These are phyloP conservation scores for Apamea crenata DNA, from an alignment of 2,888 invertebrate genomes.

Conservation along the genomic window DNA sequence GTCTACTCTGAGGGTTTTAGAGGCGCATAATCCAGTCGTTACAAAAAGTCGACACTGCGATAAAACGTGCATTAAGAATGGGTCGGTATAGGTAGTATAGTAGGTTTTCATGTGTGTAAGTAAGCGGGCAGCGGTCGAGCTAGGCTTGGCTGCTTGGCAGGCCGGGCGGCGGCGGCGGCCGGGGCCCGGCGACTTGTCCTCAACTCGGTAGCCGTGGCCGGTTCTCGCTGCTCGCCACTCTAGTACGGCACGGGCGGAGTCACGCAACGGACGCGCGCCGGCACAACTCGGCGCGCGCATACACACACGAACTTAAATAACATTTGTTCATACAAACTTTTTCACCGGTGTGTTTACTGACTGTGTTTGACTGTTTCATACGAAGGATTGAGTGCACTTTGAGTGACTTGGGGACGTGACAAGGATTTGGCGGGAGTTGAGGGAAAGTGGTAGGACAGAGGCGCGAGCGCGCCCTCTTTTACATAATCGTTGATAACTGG, in stretches of 20 bases:
- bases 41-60: constrained; percentile 82
- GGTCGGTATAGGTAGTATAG: constrained; percentile 63
- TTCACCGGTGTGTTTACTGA: constrained; percentile 73
- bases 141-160: constrained; percentile 59
- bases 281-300: constrained; percentile 78
- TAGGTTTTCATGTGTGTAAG: constrained; percentile 57
- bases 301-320: constrained; percentile 70
- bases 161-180: constrained; percentile 44
- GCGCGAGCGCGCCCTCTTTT: constrained; percentile 78
- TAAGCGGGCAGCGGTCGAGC: constrained; percentile 63
- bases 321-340: constrained; percentile 75
- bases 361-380: constrained; percentile 74
- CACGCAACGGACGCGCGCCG: constrained; percentile 83
- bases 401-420: constrained; percentile 75
- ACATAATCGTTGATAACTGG: constrained; percentile 84
- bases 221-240: constrained; percentile 73
- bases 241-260: constrained; percentile 86
- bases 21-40: constrained; percentile 77
- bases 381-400: constrained; percentile 74
- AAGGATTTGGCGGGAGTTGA: constrained; percentile 78
- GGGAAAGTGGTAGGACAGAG: constrained; percentile 78
- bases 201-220: constrained; percentile 80
- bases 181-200: constrained; percentile 72
- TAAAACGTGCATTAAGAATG: constrained; percentile 84
- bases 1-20: constrained; percentile 79